Conservation (phyloP, 2,888 invertebrate genomes). For the Heteromyza rotundicornis region DNA sequence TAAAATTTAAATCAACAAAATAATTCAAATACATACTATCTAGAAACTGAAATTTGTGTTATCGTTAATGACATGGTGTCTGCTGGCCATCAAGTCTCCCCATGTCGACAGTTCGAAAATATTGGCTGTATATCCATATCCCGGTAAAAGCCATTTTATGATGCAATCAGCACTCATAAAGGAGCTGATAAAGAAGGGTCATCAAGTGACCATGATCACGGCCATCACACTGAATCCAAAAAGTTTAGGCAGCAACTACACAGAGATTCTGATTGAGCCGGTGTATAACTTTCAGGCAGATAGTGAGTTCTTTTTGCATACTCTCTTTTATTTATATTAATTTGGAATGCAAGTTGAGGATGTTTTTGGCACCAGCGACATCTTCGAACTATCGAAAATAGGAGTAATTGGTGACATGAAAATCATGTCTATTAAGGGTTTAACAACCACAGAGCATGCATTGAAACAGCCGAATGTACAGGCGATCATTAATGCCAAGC, state of each 20-base stretch:
- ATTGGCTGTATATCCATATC: constrained; percentile 60
- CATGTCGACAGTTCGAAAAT: constrained; percentile 49
- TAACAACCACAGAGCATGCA: constrained; percentile 55
- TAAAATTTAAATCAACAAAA: too few relatives aligned
- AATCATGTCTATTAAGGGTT: constrained; percentile 53
- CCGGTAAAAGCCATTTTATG: constrained; percentile 62
- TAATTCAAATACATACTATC: too few relatives aligned
- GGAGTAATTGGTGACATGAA: constrained; percentile 43
- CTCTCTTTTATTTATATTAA: background rate
- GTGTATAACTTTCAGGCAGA: constrained; percentile 57
- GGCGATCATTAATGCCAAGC: constrained; percentile 48
- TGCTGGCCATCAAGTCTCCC: background rate
- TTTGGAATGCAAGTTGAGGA: constrained; percentile 43
- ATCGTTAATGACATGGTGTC: background rate
- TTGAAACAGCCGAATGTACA: constrained; percentile 53
- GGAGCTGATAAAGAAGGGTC: constrained; percentile 61
- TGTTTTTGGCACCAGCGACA: constrained; percentile 44
- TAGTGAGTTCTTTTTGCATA: constrained; percentile 33
- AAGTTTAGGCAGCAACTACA: constrained; percentile 53
- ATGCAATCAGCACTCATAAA: constrained; percentile 60
- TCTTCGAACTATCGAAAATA: constrained; percentile 53
- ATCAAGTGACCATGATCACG: constrained; percentile 59
- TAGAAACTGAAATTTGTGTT: background rate
- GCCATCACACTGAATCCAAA: constrained; percentile 45
- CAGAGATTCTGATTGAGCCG: constrained; percentile 58